Evolutionary conservation across 2,888 invertebrate genomes (phyloP), one percentile per base, ranked within the genome.

Genomic region (Dasysyrphus albostriatus): DNA sequence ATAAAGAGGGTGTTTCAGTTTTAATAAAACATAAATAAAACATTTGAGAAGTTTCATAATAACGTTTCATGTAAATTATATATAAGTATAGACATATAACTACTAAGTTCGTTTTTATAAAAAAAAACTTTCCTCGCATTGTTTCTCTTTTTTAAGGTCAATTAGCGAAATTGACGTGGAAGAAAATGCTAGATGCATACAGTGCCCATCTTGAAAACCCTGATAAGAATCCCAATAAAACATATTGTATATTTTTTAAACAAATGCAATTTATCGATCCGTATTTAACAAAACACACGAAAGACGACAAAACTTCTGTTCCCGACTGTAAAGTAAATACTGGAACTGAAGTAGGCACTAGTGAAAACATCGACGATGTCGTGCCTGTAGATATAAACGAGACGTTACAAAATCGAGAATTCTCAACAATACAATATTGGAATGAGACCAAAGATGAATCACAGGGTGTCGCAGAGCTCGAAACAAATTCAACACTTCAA

Each of bases 361-460:
- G 4, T 32, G 24, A n/a, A 37, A 6, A 14, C 3, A 5, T 7
- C n/a, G 8, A 3, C 12, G 47, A 42, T n/a, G 14, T 9, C 1
- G 12, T 29, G 7, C 7, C 32, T 56, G 19, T 19, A 56, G 67
- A 8, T 12, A 7, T 10, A 10, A 51, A 19, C 7, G 19, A 6
- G 29, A 19, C 24, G 42, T 51, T n/a, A 65, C 14, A n/a, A 14
- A 5, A 6, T 32, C n/a, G 44, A 1, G 83, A 74, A 12, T 83
- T 79, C 14, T 39, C 83, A 10, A 83, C 83, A 5, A 63, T 83
- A 3, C 79, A 70, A 44, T 83, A 63, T 14, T 83, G 83, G 83
- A 70, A 70, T 34, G 84, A 84, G 1, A 14, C 37, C 3, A 44
- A 72, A 14, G 37, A 67, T 10, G n/a, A 34, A 9, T 5, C 16